phyloP scores from a whole-genome alignment of 37 sponge, comb jelly and placozoan genomes.

The Diacarnus erythraeanus region DNA sequence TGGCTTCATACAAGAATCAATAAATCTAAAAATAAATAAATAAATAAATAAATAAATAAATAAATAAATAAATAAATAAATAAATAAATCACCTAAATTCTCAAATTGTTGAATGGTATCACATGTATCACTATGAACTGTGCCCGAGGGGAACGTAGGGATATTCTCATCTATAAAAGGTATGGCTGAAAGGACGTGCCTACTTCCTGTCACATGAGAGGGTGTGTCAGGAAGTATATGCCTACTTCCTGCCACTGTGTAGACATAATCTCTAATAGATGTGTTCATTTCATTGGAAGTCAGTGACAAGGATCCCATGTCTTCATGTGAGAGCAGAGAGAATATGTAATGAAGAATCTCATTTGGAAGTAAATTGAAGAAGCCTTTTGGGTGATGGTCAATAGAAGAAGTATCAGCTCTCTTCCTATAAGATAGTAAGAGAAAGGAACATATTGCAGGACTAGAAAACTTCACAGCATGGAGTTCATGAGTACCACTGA shows the following conservation, averaged over 20 bases:
- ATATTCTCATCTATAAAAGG: background rate
- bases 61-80: background rate
- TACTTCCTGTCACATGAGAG: background rate
- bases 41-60: background rate
- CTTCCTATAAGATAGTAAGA: too few species aligned
- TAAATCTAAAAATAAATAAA: background rate
- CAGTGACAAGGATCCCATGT: conserved; percentile 12
- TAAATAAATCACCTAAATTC: background rate
- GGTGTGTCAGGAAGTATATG: conserved; percentile 3
- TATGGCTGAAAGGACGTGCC: background rate
- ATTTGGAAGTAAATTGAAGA: conserved; percentile 25
- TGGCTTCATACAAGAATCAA: background rate
- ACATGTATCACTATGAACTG: background rate
- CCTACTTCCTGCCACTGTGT: conserved; percentile 16
- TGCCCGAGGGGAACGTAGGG: background rate
- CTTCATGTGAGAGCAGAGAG: conserved; percentile 9
- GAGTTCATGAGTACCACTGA: background rate
- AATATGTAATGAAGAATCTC: conserved; percentile 41
- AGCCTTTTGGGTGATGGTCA: conserved; percentile 6
- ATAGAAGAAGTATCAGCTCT: background rate
- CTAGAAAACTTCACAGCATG: too few species aligned
- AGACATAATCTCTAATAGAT: conserved; percentile 7
- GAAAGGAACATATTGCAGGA: too few species aligned
- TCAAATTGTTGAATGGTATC: background rate
- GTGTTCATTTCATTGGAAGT: conserved; percentile 17